These are phyloP conservation scores for Coenonympha arcania DNA, from an alignment of 2,888 invertebrate species.

Conservation along the genomic window DNA sequence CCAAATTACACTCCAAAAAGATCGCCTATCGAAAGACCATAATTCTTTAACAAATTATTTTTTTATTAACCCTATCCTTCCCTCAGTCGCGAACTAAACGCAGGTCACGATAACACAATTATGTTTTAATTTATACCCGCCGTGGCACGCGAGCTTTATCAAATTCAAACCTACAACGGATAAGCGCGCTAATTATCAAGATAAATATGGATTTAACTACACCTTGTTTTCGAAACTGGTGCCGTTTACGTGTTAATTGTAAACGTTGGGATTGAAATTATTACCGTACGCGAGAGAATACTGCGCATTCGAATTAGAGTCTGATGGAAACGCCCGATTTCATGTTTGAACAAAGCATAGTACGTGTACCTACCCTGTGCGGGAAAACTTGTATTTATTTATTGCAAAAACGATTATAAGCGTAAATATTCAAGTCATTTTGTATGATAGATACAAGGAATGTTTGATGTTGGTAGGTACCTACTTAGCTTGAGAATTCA, in stretches of 20 bases:
- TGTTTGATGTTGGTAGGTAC: no score
- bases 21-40: slow-evolving; percentile 4
- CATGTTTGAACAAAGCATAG: no score
- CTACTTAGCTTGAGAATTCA: no score
- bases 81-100: slow-evolving; percentile 49
- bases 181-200: slow-evolving; percentile 71
- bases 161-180: slow-evolving; percentile 62
- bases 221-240: slow-evolving; percentile 58
- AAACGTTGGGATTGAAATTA: slow-evolving; percentile 19
- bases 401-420: no score
- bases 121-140: slow-evolving; percentile 73
- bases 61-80: slow-evolving; percentile 39
- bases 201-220: slow-evolving; percentile 68
- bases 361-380: no score
- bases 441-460: no score
- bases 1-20: not conserved
- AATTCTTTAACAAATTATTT: slow-evolving; percentile 16
- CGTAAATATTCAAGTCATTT: no score
- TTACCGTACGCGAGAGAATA: slow-evolving; percentile 2
- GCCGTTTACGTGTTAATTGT: slow-evolving; percentile 46
- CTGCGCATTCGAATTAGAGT: no score
- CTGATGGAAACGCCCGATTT: not conserved
- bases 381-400: no score
- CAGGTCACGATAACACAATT: slow-evolving; percentile 74
- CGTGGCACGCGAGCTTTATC: slow-evolving; percentile 68